Conservation (phyloP, 2,797 vertebrate species). For the Bufotes viridis region DNA sequence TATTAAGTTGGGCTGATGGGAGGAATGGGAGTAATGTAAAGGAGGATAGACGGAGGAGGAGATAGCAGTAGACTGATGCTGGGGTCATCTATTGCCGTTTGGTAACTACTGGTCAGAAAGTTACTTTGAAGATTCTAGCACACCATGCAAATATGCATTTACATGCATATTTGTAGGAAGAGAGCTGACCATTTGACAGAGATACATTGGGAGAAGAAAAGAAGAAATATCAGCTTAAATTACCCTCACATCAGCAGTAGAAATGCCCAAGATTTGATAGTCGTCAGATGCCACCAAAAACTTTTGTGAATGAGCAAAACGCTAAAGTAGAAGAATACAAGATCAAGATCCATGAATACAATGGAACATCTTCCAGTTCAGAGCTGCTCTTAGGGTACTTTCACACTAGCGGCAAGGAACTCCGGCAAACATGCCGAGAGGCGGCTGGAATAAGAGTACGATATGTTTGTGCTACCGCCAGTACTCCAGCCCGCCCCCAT, state of each 20-base stretch:
- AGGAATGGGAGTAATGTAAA: neutral
- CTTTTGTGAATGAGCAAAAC: too few species aligned
- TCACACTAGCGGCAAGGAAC: too few species aligned
- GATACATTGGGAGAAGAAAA: neutral
- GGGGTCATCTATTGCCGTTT: neutral
- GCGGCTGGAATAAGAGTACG: too few species aligned
- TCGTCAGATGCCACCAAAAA: neutral
- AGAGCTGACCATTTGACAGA: neutral
- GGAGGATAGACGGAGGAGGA: too few species aligned
- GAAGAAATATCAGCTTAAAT: too few species aligned
- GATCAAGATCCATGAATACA: too few species aligned
- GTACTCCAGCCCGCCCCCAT: too few species aligned
- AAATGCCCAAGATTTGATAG: neutral
- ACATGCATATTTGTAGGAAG: neutral
- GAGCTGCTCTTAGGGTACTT: too few species aligned
- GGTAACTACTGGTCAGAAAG: neutral
- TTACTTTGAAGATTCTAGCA: neutral
- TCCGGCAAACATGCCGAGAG: too few species aligned
- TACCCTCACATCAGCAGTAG: neutral
- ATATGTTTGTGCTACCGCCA: too few species aligned
- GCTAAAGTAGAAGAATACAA: too few species aligned
- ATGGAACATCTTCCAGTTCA: too few species aligned
- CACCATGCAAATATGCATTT: neutral
- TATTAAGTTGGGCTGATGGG: neutral
- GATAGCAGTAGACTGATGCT: neutral